Percentiles rank a stretch among this genome's conserved stretches.
Evolutionary conservation across 2,888 invertebrate genomes (phyloP).

Genomic region (Ichneumoninae sp.): DNA sequence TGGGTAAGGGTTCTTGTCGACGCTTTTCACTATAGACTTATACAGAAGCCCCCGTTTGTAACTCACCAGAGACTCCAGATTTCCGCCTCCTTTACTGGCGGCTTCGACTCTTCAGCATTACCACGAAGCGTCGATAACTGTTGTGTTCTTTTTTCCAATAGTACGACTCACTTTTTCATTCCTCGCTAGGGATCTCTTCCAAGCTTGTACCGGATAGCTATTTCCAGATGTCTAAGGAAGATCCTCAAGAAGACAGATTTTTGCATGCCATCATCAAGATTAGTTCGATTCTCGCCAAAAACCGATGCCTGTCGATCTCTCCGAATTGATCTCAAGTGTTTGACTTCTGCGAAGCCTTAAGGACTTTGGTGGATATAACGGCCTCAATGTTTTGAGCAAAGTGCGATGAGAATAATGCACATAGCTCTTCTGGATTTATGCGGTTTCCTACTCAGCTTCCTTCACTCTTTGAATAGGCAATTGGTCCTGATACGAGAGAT

Average conservation of each 20-base stretch:
- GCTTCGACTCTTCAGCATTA: conserved; percentile 1
- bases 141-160: background rate
- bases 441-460: conserved; percentile 23
- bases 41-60: conserved; percentile 7
- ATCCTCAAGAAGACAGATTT: background rate
- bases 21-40: conserved; percentile 32
- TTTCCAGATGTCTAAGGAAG: background rate
- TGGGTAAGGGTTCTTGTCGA: conserved; percentile 26
- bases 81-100: background rate
- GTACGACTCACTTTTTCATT: background rate
- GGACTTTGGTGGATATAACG: background rate
- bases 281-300: background rate
- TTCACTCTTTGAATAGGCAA: background rate
- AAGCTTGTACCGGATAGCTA: background rate
- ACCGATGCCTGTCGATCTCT: conserved; percentile 25
- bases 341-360: conserved; percentile 9
- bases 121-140: background rate
- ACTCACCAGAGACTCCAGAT: background rate
- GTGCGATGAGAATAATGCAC: conserved; percentile 56
- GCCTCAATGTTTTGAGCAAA: conserved; percentile 32
- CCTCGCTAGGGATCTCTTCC: background rate
- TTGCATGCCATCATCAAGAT: background rate
- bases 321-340: conserved; percentile 24
- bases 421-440: conserved; percentile 40
- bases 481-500: conserved; percentile 23